A percentile compares a stretch with the other conserved stretches of the same genome.
phyloP scores from a whole-genome alignment of 1,140 invertebrate species.

The Acromyrmex heyeri region DNA sequence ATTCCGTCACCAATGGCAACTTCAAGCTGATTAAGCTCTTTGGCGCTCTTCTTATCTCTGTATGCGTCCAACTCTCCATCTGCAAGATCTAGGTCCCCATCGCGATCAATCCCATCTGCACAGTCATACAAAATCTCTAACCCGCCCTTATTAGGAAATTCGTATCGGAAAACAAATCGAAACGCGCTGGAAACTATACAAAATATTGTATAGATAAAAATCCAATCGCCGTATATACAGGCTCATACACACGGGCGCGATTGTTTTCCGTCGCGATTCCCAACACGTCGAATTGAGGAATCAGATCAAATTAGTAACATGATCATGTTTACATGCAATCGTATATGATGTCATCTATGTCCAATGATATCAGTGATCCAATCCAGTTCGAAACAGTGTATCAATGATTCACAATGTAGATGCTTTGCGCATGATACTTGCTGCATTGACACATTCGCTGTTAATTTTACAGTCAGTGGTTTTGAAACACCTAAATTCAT shows the following conservation, averaged over 20 bases:
- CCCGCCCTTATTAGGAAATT: conserved; percentile 73
- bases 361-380: neutral
- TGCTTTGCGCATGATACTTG: conserved; percentile 30
- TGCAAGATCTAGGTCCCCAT: conserved; percentile 92
- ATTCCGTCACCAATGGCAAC: conserved; percentile 96
- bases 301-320: conserved; percentile 29
- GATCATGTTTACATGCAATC: conserved; percentile 28
- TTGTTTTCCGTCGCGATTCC: conserved; percentile 47
- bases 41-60: conserved; percentile 94
- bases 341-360: conserved; percentile 22
- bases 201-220: conserved; percentile 3
- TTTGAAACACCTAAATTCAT: neutral
- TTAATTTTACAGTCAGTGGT: neutral
- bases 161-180: conserved; percentile 71
- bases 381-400: neutral
- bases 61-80: conserved; percentile 92
- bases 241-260: neutral
- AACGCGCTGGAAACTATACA: conserved; percentile 33
- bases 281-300: conserved; percentile 27
- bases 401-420: conserved; percentile 9
- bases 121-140: conserved; percentile 82
- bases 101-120: conserved; percentile 87
- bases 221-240: neutral
- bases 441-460: neutral
- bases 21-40: conserved; percentile 93